Conservation (phyloP, 2,797 vertebrate genomes). For the Tapera naevia region DNA sequence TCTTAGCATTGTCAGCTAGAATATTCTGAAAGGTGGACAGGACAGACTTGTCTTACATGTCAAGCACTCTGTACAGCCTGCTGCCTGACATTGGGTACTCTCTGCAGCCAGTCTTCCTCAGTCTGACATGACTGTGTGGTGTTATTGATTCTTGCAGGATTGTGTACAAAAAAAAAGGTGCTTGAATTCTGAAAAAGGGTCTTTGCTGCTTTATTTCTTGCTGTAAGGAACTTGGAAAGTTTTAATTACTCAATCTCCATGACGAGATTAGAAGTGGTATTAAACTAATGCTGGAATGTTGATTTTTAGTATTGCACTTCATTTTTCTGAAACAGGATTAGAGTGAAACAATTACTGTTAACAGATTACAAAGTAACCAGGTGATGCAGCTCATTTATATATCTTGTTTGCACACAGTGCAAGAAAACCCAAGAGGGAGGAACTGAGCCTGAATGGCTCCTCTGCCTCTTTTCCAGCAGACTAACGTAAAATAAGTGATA, state of each 20-base stretch:
- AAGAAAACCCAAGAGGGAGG: background rate
- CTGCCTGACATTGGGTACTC: background rate
- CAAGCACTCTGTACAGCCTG: background rate
- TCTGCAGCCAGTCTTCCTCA: background rate
- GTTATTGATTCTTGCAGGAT: background rate
- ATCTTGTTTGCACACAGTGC: background rate
- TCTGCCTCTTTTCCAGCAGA: background rate
- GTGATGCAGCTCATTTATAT: background rate
- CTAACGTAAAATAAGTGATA: background rate
- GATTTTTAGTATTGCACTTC: background rate
- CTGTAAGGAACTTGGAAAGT: background rate
- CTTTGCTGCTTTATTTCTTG: background rate
- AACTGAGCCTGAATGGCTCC: background rate
- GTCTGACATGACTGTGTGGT: background rate
- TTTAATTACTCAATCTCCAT: background rate
- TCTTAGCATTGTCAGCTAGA: background rate
- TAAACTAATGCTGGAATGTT: background rate
- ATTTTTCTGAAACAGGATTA: background rate
- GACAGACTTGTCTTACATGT: background rate
- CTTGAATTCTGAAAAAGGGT: background rate
- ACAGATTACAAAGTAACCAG: background rate
- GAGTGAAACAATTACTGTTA: background rate
- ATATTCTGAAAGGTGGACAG: background rate
- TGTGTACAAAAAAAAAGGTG: background rate
- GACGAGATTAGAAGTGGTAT: background rate